phyloP scores from a whole-genome alignment of 2,797 vertebrate species.

The Fringilla coelebs region DNA sequence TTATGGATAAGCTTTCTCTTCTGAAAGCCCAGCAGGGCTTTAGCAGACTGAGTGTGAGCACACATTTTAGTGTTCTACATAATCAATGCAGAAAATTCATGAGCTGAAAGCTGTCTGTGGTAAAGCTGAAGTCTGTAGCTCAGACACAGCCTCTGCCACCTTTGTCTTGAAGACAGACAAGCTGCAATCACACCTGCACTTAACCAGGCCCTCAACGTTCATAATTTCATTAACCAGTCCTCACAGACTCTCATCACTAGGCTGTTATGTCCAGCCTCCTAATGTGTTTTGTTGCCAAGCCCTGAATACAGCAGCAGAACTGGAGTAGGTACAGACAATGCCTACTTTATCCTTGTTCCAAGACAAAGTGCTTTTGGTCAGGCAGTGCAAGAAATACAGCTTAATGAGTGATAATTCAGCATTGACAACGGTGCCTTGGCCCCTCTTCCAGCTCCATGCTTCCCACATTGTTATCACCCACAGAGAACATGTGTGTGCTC shows the following conservation, averaged over 20 bases:
- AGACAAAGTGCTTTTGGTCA: not conserved
- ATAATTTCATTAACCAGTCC: not conserved
- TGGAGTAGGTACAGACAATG: not conserved
- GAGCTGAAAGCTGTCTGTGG: not conserved
- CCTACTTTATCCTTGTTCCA: not conserved
- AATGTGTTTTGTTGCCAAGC: not conserved
- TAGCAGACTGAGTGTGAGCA: constrained; percentile 28
- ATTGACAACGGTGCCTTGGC: not conserved
- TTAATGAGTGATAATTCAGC: not conserved
- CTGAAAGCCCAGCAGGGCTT: not conserved
- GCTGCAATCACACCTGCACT: not conserved
- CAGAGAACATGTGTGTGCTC: not conserved
- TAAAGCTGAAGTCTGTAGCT: not conserved
- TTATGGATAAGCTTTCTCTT: constrained; percentile 9
- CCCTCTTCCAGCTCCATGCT: not conserved
- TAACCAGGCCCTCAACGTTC: not conserved
- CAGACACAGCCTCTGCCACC: not conserved
- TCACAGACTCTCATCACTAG: not conserved
- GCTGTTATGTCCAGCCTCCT: not conserved
- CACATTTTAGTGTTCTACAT: not conserved
- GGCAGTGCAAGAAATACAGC: not conserved
- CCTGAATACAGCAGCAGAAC: not conserved
- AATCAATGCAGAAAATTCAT: constrained; percentile 28
- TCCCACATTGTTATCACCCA: not conserved
- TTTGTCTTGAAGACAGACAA: not conserved